Evolutionary conservation across 2,888 invertebrate genomes (phyloP).

Genomic region (Elysia crispata): DNA sequence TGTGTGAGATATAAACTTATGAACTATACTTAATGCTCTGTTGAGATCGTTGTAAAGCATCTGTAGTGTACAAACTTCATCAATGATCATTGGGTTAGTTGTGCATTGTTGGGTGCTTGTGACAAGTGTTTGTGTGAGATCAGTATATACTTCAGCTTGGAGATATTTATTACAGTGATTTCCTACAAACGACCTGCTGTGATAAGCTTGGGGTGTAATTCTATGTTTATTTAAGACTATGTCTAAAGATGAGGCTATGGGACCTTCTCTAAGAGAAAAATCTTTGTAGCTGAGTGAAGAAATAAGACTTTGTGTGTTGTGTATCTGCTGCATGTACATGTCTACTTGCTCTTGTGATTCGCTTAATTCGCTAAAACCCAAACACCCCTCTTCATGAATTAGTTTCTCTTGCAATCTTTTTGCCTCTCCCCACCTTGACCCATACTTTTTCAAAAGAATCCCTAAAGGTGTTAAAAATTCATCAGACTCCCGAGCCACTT

Average conservation of each 20-base stretch:
- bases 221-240: not conserved
- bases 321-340: not conserved
- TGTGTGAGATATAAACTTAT: conserved; percentile 19
- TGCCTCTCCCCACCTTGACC: not conserved
- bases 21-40: not conserved
- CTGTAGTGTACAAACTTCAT: not conserved
- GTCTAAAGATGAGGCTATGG: conserved; percentile 18
- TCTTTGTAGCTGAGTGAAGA: not conserved
- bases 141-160: not conserved
- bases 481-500: not conserved
- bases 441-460: not conserved
- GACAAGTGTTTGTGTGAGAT: not conserved
- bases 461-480: not conserved
- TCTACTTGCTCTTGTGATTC: not conserved
- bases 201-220: conserved; percentile 15
- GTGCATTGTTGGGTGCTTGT: not conserved
- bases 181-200: conserved; percentile 25
- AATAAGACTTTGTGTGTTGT: not conserved
- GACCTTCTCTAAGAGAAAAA: not conserved
- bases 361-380: not conserved
- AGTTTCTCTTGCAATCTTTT: not conserved
- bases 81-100: not conserved
- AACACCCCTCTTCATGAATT: not conserved
- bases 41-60: not conserved
- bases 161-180: conserved; percentile 29